phyloP scores from a whole-genome alignment of 2,113 vertebrate species.

The Myotis davidii region DNA sequence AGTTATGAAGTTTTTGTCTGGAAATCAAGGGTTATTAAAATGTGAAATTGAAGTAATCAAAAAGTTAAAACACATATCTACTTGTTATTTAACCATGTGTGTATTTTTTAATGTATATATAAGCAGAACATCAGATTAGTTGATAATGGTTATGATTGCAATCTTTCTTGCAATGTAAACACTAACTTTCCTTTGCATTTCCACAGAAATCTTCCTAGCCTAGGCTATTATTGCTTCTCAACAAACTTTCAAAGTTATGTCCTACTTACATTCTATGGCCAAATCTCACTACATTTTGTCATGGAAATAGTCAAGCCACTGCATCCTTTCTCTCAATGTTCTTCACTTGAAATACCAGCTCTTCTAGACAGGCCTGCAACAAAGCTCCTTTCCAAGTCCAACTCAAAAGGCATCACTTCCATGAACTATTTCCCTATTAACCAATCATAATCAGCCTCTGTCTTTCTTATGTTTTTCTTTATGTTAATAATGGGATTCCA shows the following conservation, averaged over 20 bases:
- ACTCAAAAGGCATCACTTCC: neutral
- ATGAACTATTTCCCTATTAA: neutral
- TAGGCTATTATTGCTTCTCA: neutral
- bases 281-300: neutral
- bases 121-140: neutral
- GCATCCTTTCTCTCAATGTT: neutral
- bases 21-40: conserved; percentile 19
- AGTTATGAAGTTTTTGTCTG: neutral
- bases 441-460: neutral
- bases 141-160: neutral
- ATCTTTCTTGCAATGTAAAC: neutral
- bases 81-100: neutral
- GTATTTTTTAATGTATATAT: neutral
- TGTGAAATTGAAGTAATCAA: neutral
- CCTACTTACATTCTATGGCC: neutral
- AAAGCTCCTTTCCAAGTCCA: neutral
- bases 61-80: neutral
- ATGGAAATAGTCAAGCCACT: neutral
- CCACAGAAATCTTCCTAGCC: neutral
- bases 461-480: neutral
- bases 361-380: neutral
- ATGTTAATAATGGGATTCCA: neutral
- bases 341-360: neutral
- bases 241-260: neutral
- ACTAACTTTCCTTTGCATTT: neutral